These are phyloP conservation scores for Coracopsis vasa DNA, from an alignment of 2,113 vertebrate genomes.

Conservation along the genomic window DNA sequence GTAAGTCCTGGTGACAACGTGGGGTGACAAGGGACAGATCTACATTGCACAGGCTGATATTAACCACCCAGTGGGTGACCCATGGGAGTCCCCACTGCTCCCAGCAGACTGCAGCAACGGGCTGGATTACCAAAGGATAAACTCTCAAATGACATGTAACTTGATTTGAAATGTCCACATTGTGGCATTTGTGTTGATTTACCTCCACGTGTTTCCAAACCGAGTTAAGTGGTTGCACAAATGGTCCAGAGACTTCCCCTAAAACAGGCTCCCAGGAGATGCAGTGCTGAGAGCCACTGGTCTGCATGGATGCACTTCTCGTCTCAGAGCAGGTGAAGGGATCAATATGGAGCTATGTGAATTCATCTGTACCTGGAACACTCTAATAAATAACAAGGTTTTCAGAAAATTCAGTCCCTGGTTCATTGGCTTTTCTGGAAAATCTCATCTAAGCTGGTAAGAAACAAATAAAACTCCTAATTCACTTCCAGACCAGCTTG, in stretches of 20 bases:
- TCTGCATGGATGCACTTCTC: neutral
- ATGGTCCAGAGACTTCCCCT: neutral
- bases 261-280: neutral
- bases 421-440: neutral
- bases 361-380: neutral
- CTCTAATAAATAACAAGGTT: neutral
- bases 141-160: neutral
- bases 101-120: neutral
- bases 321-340: neutral
- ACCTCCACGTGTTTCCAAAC: rapidly evolving
- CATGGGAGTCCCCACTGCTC: neutral
- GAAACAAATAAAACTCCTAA: neutral
- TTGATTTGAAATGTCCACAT: neutral
- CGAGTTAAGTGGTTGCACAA: neutral
- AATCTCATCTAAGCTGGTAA: neutral
- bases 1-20: neutral
- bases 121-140: neutral
- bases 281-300: rapidly evolving
- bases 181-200: neutral
- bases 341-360: neutral
- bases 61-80: too few species aligned
- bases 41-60: rapidly evolving
- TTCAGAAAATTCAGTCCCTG: neutral
- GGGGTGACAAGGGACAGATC: neutral
- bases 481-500: neutral